Percentiles rank a stretch among this genome's conserved stretches.
phyloP scores from a whole-genome alignment of 1,140 invertebrate genomes.

The Lamellibrachia luymesi region DNA sequence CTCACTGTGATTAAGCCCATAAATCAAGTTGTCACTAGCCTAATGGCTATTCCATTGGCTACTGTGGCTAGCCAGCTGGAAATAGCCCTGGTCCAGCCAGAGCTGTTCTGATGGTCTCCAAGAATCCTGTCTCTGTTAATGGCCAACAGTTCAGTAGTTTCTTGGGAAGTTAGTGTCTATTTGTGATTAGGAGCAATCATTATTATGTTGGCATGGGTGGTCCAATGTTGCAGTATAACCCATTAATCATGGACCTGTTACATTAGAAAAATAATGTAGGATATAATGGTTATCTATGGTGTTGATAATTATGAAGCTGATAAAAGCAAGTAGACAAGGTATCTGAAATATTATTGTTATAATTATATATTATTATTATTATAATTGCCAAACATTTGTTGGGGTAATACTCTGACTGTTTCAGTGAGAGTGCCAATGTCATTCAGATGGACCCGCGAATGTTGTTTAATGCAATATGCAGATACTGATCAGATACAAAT shows the following conservation, averaged over 20 bases:
- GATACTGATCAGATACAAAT: not conserved
- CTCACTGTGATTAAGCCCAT: not conserved
- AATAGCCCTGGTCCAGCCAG: not conserved
- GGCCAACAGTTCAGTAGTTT: not conserved
- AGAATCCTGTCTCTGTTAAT: not conserved
- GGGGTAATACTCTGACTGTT: not conserved
- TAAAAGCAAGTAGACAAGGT: not conserved
- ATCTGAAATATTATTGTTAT: too few relatives aligned
- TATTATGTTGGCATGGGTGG: not conserved
- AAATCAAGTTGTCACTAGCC: not conserved
- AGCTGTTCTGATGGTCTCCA: not conserved
- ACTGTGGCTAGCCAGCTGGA: not conserved
- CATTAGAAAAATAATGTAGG: not conserved
- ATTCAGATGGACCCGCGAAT: not conserved
- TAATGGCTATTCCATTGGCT: conserved; percentile 4
- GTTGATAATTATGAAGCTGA: not conserved
- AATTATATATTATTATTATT: too few relatives aligned
- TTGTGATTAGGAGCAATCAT: not conserved
- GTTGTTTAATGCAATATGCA: not conserved
- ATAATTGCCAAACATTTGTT: too few relatives aligned
- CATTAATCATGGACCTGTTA: not conserved
- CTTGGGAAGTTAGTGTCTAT: not conserved
- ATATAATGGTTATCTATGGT: not conserved
- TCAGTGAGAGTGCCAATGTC: not conserved
- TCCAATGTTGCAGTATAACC: not conserved